A percentile compares a stretch with the other conserved stretches of the same genome.
phyloP scores from a whole-genome alignment of 1,140 invertebrate species.

The Gonioctena quinquepunctata region DNA sequence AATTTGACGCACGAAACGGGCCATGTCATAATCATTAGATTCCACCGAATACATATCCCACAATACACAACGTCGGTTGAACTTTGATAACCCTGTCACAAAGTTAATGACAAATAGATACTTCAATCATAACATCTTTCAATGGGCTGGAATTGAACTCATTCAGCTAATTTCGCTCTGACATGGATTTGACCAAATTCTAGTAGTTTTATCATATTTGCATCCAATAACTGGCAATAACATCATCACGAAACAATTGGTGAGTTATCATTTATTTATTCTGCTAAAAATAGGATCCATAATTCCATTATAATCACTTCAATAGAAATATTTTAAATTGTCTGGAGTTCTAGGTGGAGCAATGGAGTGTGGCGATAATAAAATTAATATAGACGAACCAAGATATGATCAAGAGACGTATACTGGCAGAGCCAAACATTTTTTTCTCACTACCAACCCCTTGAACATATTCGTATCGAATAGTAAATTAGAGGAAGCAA shows the following conservation, averaged over 20 bases:
- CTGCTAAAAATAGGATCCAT: background rate
- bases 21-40: too few species aligned
- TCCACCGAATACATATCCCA: too few species aligned
- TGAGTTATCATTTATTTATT: background rate
- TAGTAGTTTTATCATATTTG: background rate
- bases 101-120: background rate
- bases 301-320: too few species aligned
- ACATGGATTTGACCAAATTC: background rate
- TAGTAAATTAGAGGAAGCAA: conserved; percentile 74
- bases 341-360: background rate
- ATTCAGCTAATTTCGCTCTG: background rate
- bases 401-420: conserved; percentile 88
- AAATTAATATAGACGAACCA: conserved; percentile 74
- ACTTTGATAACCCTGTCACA: background rate
- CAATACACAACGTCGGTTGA: background rate
- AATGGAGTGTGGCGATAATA: background rate
- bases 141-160: background rate
- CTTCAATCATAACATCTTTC: background rate
- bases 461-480: conserved; percentile 77
- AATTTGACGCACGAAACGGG: too few species aligned
- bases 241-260: background rate
- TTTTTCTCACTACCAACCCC: conserved; percentile 89
- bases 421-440: conserved; percentile 84
- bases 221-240: background rate
- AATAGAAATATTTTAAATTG: background rate